A percentile compares a stretch with the other conserved stretches of the same genome.
Evolutionary conservation across 2,113 vertebrate species (phyloP).

Genomic region (Centropus unirufus): DNA sequence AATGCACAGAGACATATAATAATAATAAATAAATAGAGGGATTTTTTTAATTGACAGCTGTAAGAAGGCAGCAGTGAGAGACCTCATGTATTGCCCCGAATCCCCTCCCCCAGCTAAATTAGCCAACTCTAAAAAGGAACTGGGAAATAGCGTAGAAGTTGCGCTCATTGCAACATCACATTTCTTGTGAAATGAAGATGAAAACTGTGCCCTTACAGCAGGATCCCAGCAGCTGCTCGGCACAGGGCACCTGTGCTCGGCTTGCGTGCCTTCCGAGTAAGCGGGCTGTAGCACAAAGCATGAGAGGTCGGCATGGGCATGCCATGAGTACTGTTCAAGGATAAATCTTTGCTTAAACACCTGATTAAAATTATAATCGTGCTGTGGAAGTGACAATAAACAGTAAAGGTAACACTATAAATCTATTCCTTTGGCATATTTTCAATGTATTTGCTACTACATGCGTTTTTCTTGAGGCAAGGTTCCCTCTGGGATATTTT

Average conservation of each 20-base stretch:
- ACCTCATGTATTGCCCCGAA: not conserved
- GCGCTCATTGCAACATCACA: not conserved
- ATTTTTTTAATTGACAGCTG: not conserved
- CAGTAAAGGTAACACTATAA: not conserved
- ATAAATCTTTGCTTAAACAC: not conserved
- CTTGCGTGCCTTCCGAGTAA: accelerated
- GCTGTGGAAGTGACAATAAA: not conserved
- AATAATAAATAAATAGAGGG: too few species aligned
- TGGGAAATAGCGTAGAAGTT: not conserved
- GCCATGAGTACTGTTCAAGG: not conserved
- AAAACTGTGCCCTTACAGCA: not conserved
- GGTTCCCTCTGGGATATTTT: not conserved
- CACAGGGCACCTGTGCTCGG: not conserved
- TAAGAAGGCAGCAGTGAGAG: not conserved
- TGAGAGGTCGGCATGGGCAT: not conserved
- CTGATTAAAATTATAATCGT: not conserved
- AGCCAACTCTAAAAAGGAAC: not conserved
- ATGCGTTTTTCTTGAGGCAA: not conserved
- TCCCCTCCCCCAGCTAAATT: not conserved
- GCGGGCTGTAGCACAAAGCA: not conserved
- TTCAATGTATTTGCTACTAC: not conserved
- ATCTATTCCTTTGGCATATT: not conserved
- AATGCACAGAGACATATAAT: not conserved
- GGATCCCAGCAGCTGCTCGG: not conserved
- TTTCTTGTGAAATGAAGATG: not conserved